Evolutionary conservation across 2,113 vertebrate genomes (phyloP).

Genomic region (Tylochromis polylepis): DNA sequence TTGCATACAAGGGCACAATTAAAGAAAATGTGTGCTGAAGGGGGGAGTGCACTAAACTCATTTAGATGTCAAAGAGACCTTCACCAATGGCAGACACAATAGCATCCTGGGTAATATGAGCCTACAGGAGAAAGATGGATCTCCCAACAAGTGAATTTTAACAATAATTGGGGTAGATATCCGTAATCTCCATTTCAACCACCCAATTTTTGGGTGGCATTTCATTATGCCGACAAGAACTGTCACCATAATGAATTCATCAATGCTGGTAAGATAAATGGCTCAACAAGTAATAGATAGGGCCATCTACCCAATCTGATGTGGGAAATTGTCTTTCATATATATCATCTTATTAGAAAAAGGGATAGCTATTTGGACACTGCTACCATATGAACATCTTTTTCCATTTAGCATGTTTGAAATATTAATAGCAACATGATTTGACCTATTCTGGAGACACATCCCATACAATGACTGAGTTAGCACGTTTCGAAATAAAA

Average conservation of each 20-base stretch:
- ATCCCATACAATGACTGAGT: slow-evolving; percentile 28
- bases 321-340: slow-evolving; percentile 81
- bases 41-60: slow-evolving; percentile 17
- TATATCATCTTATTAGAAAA: slow-evolving; percentile 79
- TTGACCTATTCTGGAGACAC: slow-evolving; percentile 74
- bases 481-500: slow-evolving; percentile 32
- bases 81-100: slow-evolving; percentile 29
- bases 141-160: slow-evolving; percentile 62
- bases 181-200: slow-evolving; percentile 76
- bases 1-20: slow-evolving; percentile 23
- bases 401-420: slow-evolving; percentile 83
- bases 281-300: slow-evolving; percentile 79
- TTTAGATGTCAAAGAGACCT: slow-evolving; percentile 55
- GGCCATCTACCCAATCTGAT: slow-evolving; percentile 75
- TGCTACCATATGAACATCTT: slow-evolving; percentile 77
- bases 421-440: slow-evolving; percentile 84
- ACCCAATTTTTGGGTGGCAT: slow-evolving; percentile 73
- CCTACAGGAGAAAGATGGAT: slow-evolving; percentile 65
- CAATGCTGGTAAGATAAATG: slow-evolving; percentile 87
- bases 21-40: slow-evolving; percentile 23
- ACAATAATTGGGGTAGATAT: slow-evolving; percentile 77
- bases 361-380: slow-evolving; percentile 71
- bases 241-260: slow-evolving; percentile 87
- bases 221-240: slow-evolving; percentile 84
- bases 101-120: slow-evolving; percentile 34